These are phyloP conservation scores for Mola mola DNA, from an alignment of 2,113 vertebrate genomes.

Conservation along the genomic window DNA sequence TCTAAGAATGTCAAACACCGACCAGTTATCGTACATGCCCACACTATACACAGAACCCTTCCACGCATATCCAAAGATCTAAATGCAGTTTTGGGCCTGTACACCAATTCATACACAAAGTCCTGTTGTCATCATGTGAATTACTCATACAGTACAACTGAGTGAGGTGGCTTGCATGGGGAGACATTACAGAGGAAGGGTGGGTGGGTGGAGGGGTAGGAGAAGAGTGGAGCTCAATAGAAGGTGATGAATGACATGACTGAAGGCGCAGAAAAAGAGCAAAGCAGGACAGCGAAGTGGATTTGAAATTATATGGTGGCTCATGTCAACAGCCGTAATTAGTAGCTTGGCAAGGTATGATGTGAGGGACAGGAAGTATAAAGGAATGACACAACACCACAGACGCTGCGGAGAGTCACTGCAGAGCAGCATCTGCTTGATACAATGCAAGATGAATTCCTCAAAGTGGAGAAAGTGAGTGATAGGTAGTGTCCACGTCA, in stretches of 20 bases:
- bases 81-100: constrained; percentile 2
- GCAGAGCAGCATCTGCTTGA: constrained; percentile 1
- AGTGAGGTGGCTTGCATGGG: constrained; percentile 39
- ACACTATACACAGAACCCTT: neutral
- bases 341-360: constrained; percentile 79
- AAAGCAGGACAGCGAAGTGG: constrained; percentile 56
- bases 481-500: neutral
- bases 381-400: constrained; percentile 38
- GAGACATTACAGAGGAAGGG: constrained; percentile 54
- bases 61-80: constrained; percentile 4
- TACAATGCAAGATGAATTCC: constrained; percentile 20
- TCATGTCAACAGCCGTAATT: constrained; percentile 74
- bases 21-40: neutral
- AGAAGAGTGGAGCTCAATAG: constrained; percentile 55
- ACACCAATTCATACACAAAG: constrained; percentile 11
- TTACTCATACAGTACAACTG: constrained; percentile 31
- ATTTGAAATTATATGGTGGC: constrained; percentile 76
- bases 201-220: constrained; percentile 26
- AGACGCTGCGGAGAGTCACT: constrained; percentile 8
- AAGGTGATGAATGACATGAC: constrained; percentile 76
- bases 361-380: constrained; percentile 70
- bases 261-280: constrained; percentile 54
- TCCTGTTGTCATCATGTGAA: constrained; percentile 33
- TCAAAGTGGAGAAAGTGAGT: constrained; percentile 40
- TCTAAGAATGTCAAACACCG: constrained; percentile 34